These are phyloP conservation scores for Anagrus nilaparvatae DNA, from an alignment of 1,140 invertebrate species.

Conservation along the genomic window DNA sequence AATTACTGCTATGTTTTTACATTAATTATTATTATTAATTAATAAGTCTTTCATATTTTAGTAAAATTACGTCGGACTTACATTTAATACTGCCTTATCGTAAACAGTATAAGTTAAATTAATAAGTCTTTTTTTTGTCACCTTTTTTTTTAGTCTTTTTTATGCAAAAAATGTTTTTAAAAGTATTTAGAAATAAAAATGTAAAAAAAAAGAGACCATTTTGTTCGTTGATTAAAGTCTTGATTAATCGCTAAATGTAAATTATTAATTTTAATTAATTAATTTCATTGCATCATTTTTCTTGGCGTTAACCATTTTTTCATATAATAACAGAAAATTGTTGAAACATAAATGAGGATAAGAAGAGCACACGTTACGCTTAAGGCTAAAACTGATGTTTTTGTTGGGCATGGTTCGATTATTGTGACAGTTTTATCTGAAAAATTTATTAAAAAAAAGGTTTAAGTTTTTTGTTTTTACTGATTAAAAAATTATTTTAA, in stretches of 20 bases:
- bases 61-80: no score
- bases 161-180: no score
- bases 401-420: constrained; percentile 79
- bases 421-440: constrained; percentile 78
- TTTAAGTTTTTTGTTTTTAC: not conserved
- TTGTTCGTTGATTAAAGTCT: no score
- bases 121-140: constrained; percentile 15
- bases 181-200: no score
- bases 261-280: no score
- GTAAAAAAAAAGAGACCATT: no score
- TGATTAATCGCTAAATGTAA: no score
- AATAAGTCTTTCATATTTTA: no score
- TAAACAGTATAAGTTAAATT: no score
- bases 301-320: constrained; percentile 77
- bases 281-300: constrained; percentile 64
- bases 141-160: constrained; percentile 7
- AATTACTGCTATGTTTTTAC: no score
- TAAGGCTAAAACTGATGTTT: constrained; percentile 76
- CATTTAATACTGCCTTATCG: no score
- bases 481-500: not conserved
- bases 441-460: constrained; percentile 27
- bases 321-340: constrained; percentile 83
- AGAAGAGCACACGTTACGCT: constrained; percentile 82
- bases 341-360: constrained; percentile 80
- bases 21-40: no score